phyloP scores from a whole-genome alignment of 2,113 vertebrate species.

The cat (Felis catus) region F.catus_Fca126_mat1.0 CM031428.1:2425001-2425500 shows the following conservation, averaged over 20 bases:
- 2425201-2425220: neutral
- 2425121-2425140: neutral
- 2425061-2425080: neutral
- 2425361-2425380: neutral
- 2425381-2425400: neutral
- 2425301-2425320: accelerated
- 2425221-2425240: neutral
- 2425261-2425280: neutral
- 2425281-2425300: neutral
- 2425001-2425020: no score
- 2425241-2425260: neutral
- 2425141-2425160: neutral
- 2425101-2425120: neutral
- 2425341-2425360: neutral
- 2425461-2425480: neutral
- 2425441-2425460: neutral
- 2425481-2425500: neutral
- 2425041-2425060: neutral
- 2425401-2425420: neutral
- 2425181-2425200: neutral
- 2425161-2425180: neutral
- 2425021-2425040: neutral
- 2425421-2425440: neutral
- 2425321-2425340: neutral
- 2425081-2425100: neutral